These are phyloP conservation scores for Drosophila pallidifrons DNA, from an alignment of 1,140 invertebrate genomes.

Conservation along the genomic window DNA sequence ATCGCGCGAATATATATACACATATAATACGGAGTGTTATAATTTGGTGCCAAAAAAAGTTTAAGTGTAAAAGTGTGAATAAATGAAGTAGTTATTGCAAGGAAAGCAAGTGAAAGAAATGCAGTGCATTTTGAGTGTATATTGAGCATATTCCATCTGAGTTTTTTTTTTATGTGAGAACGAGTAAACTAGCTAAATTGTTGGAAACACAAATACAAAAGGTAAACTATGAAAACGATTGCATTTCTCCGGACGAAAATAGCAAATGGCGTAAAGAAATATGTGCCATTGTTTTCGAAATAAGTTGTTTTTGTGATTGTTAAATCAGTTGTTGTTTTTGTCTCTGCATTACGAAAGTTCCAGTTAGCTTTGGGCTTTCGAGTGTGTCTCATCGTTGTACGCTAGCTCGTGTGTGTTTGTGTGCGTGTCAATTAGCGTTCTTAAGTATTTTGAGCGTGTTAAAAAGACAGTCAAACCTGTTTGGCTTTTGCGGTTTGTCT, in stretches of 20 bases:
- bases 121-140: conserved; percentile 37
- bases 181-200: background rate
- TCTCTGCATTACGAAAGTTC: conserved; percentile 61
- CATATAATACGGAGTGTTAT: background rate
- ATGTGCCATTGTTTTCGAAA: conserved; percentile 35
- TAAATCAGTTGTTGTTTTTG: conserved; percentile 9
- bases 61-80: conserved; percentile 4
- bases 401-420: conserved; percentile 37
- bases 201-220: conserved; percentile 36
- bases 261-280: conserved; percentile 36
- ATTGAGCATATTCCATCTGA: conserved; percentile 37
- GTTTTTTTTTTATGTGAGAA: conserved; percentile 33
- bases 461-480: conserved; percentile 73
- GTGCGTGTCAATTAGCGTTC: conserved; percentile 70
- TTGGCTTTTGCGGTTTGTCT: conserved; percentile 44
- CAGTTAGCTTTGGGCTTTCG: conserved; percentile 58
- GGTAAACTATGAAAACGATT: conserved; percentile 32
- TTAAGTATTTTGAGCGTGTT: conserved; percentile 51
- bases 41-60: conserved; percentile 29
- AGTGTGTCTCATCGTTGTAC: conserved; percentile 35
- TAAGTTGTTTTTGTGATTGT: conserved; percentile 18
- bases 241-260: conserved; percentile 44
- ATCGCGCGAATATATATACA: background rate
- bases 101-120: conserved; percentile 4
- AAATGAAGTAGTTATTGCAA: conserved; percentile 1